Base-by-base conservation (phyloP, 1,140 invertebrate genomes). In the Drosophila chauvacae region DNA sequence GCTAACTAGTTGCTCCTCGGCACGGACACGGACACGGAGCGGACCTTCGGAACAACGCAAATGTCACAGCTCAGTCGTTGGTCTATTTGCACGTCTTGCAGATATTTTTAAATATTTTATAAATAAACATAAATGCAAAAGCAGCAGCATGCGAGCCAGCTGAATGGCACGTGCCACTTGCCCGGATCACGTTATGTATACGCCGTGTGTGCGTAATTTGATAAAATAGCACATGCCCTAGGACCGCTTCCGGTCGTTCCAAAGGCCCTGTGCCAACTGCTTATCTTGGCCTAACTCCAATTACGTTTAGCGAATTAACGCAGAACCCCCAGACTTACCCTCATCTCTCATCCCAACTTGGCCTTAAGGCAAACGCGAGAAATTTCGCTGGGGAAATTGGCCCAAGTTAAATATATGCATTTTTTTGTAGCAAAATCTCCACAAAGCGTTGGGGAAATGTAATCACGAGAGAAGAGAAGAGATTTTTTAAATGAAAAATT, bases 61-160 rank as follows among this genome's bases (percentile, higher is more conserved):
- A 83, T 87, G 84, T 77, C 80, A 77, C 60, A 73, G 81, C 56
- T 57, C 57, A 44, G 26, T 55, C 39, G 41, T 14, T 56, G 57
- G 58, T 28, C 84, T 68, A 88, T 83, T 87, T 80, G 84, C 83
- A 87, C 83, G 83, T 88, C 71, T 83, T 83, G 83, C 66, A 44
- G 60, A 70, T 80, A 81, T 73, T 87, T 73, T 87, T 88, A 87
- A 87, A 87, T 87, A 88, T 80, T 87, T 88, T 83, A 87, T 87
- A 87, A 83, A 88, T 83, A 87, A 80, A 80, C 84, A 83, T 72
- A 88, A 83, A 83, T 65, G 77, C 80, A 88, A 64, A 48, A 28
- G 42, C 33, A 39, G 39, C 62, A 41, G 39, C 39, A 9, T 18
- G 4, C 18, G 42, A 10, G 48, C 16, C 48, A 30, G 48, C 28